These are phyloP conservation scores for Pholis gunnellus DNA, from an alignment of 2,113 vertebrate species.

Conservation along the genomic window DNA sequence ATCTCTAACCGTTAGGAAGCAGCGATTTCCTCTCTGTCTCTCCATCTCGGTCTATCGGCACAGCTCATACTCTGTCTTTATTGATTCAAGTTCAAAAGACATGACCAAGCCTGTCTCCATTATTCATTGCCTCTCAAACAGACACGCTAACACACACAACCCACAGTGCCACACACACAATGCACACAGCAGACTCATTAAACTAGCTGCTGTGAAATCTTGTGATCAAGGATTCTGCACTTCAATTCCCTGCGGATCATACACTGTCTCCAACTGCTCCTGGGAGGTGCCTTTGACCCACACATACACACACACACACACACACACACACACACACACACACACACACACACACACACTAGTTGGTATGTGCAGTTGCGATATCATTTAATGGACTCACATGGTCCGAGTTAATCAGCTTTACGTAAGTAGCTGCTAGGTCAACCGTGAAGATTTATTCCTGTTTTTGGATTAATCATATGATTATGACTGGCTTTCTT, in stretches of 20 bases:
- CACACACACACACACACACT: constrained; percentile 30
- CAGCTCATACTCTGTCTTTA: background rate
- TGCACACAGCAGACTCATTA: constrained; percentile 29
- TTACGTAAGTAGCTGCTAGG: constrained; percentile 65
- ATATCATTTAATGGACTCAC: constrained; percentile 71
- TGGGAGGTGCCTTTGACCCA: constrained; percentile 40
- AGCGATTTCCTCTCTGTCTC: background rate
- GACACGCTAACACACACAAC: background rate
- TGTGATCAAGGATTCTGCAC: constrained; percentile 65
- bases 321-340: constrained; percentile 26
- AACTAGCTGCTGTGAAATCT: constrained; percentile 51
- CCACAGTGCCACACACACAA: background rate
- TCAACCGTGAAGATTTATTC: constrained; percentile 66
- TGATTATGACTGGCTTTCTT: constrained; percentile 46
- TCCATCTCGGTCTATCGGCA: background rate
- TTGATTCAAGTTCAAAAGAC: background rate
- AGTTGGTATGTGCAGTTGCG: constrained; percentile 55
- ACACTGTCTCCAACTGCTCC: constrained; percentile 44
- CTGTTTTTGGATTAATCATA: constrained; percentile 62
- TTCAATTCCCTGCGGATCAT: constrained; percentile 47
- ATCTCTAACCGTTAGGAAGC: background rate
- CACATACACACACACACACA: constrained; percentile 31
- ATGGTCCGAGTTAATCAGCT: constrained; percentile 74
- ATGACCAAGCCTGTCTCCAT: background rate
- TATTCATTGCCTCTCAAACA: background rate